Evolutionary conservation across 64 coral and sea anemone genomes (phyloP), one percentile per base, ranked within the genome.

Genomic region (Stichodactyla helianthus): DNA sequence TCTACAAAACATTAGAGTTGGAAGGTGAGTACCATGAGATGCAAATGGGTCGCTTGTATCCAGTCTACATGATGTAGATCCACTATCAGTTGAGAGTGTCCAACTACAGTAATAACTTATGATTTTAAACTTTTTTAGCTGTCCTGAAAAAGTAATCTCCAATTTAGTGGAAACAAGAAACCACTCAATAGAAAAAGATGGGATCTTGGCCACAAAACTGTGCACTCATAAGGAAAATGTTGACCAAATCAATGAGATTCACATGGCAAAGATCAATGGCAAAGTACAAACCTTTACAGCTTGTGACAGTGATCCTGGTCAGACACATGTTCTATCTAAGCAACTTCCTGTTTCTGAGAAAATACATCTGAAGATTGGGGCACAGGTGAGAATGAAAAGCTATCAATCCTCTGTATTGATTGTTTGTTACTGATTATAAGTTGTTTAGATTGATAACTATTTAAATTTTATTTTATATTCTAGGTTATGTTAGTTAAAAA

Each of bases 151-250:
- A 77, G 51, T 98, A 53, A 77, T 91, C 31, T 84, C 77, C 25
- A 94, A 89, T 85, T 83, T 98, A 13, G 89, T 50, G 22, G 70
- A 74, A 84, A 98, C 92, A 76, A 89, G 85, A 85, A 82, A 87
- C 27, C 91, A 98, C 20, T 26, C 14, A 6, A 94, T 98, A 61
- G 93, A 94, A 50, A 86, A 52, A 62, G 85, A 87, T 80, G 95
- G 95, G 54, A 92, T 98, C 25, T 19, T 94, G 50, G 95, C 95
- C 7, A 98, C 95, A 28, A 94, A 94, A 44, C 85, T 98, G 44
- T 98, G 95, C 53, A 98, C 95, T 9, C 95, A 98, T 87, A 98
- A 98, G 71, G 95, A 98, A 25, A 92, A 92, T 82, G 95, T 98
- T 6, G 91, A 98, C 55, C 92, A 98, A 87, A 98, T 98, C 22